Conservation (phyloP, 2,797 vertebrate genomes). For the Lepus townsendii region DNA sequence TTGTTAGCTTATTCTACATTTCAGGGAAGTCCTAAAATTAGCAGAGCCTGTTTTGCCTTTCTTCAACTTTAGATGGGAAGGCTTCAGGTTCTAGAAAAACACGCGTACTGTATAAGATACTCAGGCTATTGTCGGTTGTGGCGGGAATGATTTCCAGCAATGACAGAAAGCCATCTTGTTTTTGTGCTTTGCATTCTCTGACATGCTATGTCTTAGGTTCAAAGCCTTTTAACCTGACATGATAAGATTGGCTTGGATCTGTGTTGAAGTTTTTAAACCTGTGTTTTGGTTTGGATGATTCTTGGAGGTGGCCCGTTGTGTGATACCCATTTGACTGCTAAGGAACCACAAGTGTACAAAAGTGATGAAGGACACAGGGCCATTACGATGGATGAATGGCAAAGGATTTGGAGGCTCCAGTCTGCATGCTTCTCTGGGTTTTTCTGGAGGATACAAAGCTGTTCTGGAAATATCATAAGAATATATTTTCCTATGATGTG, state of each 20-base stretch:
- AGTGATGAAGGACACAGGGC: not conserved
- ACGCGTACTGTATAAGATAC: not conserved
- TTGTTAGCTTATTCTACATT: not conserved
- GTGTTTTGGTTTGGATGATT: constrained; percentile 19
- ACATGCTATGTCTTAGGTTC: not conserved
- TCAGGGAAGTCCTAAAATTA: not conserved
- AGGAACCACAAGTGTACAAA: not conserved
- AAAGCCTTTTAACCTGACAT: constrained; percentile 17
- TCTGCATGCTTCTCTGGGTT: constrained; percentile 8
- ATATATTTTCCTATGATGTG: constrained; percentile 53
- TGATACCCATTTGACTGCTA: not conserved
- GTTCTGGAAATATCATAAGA: constrained; percentile 49
- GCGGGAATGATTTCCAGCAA: not conserved
- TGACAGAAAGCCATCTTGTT: not conserved
- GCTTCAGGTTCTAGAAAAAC: not conserved
- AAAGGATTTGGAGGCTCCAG: not conserved
- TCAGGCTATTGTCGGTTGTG: not conserved
- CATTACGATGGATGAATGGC: not conserved
- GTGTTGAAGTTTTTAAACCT: not conserved
- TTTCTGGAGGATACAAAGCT: constrained; percentile 38
- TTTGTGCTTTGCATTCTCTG: constrained; percentile 32
- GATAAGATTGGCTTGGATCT: constrained; percentile 1
- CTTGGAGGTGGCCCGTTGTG: not conserved
- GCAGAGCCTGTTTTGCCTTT: not conserved
- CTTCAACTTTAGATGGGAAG: not conserved